Conservation (phyloP, 1,140 invertebrate genomes). For the Amphibalanus amphitrite region DNA sequence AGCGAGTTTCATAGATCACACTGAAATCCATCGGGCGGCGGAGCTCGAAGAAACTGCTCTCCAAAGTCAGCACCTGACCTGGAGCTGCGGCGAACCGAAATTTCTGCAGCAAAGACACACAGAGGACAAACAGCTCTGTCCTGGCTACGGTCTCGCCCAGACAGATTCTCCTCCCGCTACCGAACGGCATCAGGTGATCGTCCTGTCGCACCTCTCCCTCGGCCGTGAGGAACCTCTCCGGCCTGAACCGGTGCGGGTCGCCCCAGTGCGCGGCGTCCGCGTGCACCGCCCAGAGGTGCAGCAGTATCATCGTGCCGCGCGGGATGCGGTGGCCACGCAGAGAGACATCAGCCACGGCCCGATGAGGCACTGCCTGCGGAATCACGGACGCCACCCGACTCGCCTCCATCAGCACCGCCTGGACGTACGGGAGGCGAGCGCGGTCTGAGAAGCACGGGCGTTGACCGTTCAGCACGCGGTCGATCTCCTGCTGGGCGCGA, state of each 20-base stretch:
- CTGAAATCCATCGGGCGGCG: no score
- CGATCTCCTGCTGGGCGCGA: conserved; percentile 44
- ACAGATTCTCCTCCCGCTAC: conserved; percentile 48
- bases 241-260: conserved; percentile 26
- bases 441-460: conserved; percentile 1
- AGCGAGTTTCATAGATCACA: no score
- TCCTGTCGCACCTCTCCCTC: conserved; percentile 19
- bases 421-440: conserved; percentile 30
- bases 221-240: conserved; percentile 25
- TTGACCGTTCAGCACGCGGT: conserved; percentile 28
- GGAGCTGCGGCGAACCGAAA: conserved; percentile 23
- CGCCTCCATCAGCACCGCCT: conserved; percentile 19
- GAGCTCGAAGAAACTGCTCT: neutral
- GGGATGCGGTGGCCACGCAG: conserved; percentile 19
- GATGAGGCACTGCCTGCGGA: conserved; percentile 60
- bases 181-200: conserved; percentile 27
- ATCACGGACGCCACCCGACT: conserved; percentile 3
- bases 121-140: conserved; percentile 51
- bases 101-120: conserved; percentile 45
- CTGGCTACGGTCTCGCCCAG: conserved; percentile 54
- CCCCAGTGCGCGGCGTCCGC: conserved; percentile 37
- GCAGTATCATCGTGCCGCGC: conserved; percentile 41
- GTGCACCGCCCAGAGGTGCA: conserved; percentile 46
- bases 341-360: conserved; percentile 20
- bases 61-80: neutral